Evolutionary conservation across 2,888 invertebrate genomes (phyloP).

Genomic region (Polia nebulosa): DNA sequence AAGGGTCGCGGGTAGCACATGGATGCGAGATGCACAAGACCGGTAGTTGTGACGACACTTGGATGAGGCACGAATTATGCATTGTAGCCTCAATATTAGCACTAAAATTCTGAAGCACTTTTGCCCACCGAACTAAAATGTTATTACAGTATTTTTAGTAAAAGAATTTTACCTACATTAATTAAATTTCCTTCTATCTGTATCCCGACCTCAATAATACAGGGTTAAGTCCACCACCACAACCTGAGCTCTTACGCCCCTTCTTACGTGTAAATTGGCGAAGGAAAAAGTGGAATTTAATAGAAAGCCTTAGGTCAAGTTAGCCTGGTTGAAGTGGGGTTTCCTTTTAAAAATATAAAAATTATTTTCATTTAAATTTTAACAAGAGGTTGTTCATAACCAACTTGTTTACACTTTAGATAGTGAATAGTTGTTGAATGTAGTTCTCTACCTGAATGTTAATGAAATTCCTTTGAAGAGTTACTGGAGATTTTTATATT

Average conservation of each 20-base stretch:
- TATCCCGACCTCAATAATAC: constrained; percentile 67
- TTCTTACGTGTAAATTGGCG: constrained; percentile 52
- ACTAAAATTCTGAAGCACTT: constrained; percentile 73
- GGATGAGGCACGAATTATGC: constrained; percentile 67
- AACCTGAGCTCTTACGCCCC: constrained; percentile 70
- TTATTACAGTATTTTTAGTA: constrained; percentile 70
- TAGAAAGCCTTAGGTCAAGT: constrained; percentile 66
- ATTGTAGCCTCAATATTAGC: constrained; percentile 68
- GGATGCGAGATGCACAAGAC: too few species aligned
- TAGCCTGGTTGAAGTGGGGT: constrained; percentile 59
- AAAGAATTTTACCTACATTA: constrained; percentile 81
- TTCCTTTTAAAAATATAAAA: constrained; percentile 78
- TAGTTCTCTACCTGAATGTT: constrained; percentile 42
- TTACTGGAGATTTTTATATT: neutral
- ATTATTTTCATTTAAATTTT: constrained; percentile 74
- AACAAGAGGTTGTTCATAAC: constrained; percentile 72
- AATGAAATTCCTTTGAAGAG: constrained; percentile 24
- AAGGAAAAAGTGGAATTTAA: constrained; percentile 60
- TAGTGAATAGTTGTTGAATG: constrained; percentile 51
- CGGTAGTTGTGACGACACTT: too few species aligned
- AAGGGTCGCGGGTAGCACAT: too few species aligned
- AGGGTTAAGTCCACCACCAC: constrained; percentile 65
- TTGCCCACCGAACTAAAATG: constrained; percentile 69
- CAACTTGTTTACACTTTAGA: constrained; percentile 70
- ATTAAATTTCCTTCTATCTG: constrained; percentile 81